Base-by-base conservation (phyloP, 2,797 vertebrate genomes). In the Myoxocephalus aenaeus region DNA sequence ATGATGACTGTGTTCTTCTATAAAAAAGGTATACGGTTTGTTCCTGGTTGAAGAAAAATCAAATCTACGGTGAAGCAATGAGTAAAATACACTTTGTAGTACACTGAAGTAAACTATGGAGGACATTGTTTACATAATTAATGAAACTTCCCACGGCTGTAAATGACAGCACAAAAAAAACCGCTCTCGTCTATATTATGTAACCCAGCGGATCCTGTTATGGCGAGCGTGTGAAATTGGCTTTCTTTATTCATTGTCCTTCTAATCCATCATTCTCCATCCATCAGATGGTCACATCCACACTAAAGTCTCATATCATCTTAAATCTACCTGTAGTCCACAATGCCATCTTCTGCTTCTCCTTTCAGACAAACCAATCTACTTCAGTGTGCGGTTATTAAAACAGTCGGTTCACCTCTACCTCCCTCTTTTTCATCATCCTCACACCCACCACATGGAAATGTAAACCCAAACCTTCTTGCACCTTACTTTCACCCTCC, bases 281-380 rank as follows among this genome's bases (percentile, higher is more conserved):
- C 44, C 56, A 58, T 78, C 53, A 68, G 4, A 56, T 87, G 51
- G 87, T 81, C 62, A 80, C 67, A 70, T 70, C 46, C 46, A 57
- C 20, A 54, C 59, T 67, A 3, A 63, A n/a, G 7, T 54, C 40
- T 77, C 65, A 50, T 46, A 59, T 73, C 4, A 72, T 46, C 69
- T 65, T 56, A 63, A 80, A 84, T 84, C 34, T 32, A 36, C 32
- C 64, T 57, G 32, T 51, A 38, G 8, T 53, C 25, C 27, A 18
- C 2, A 57, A 44, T 32, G 18, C 0, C 54, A 66, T 50, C 63
- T 75, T 53, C 64, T 54, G 50, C 69, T 59, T 20, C 51, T 63
- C 20, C 80, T 73, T 85, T 62, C 53, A 79, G 53, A 34, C 56
- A 61, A 42, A 4, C n/a, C 44, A 29, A 51, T 61, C 59, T 9